These are phyloP conservation scores for Aurelia coerulea DNA, from an alignment of 30 jellyfish, hydroid and myxozoan species.

Conservation along the genomic window DNA sequence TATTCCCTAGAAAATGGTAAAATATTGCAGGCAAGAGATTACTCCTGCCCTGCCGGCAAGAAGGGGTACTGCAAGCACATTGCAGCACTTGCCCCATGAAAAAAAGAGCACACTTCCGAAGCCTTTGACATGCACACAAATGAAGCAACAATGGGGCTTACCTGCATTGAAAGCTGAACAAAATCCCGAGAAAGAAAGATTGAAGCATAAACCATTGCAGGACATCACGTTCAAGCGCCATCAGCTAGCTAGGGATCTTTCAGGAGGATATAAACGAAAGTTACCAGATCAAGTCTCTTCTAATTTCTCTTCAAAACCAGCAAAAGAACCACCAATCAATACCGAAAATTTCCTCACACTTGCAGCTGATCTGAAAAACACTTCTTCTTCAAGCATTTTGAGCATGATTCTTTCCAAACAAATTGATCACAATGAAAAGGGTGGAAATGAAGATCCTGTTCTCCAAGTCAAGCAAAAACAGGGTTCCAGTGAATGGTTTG, in stretches of 20 bases:
- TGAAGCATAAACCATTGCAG: slow-evolving; percentile 9
- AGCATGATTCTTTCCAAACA: no score
- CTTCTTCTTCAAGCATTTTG: no score
- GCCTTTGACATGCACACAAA: neutral
- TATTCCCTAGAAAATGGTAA: neutral
- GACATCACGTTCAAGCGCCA: neutral
- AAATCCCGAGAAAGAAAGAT: slow-evolving; percentile 2
- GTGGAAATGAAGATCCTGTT: no score
- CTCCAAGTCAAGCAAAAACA: no score
- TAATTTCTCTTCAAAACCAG: neutral
- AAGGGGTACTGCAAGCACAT: no score
- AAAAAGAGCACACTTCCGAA: neutral
- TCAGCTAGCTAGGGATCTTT: neutral
- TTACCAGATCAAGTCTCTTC: neutral
- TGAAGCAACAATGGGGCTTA: no score
- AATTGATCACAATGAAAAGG: no score
- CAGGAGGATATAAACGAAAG: neutral
- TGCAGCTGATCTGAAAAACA: no score
- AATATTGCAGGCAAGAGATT: no score
- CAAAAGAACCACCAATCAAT: neutral
- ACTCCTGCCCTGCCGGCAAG: no score
- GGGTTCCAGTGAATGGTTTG: no score
- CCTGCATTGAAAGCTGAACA: neutral
- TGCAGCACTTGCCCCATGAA: neutral
- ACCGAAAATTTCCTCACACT: no score